Percentiles rank a stretch among this genome's conserved stretches.
Evolutionary conservation across 2,113 vertebrate species (phyloP).

Genomic region (Tupaia chinensis): DNA sequence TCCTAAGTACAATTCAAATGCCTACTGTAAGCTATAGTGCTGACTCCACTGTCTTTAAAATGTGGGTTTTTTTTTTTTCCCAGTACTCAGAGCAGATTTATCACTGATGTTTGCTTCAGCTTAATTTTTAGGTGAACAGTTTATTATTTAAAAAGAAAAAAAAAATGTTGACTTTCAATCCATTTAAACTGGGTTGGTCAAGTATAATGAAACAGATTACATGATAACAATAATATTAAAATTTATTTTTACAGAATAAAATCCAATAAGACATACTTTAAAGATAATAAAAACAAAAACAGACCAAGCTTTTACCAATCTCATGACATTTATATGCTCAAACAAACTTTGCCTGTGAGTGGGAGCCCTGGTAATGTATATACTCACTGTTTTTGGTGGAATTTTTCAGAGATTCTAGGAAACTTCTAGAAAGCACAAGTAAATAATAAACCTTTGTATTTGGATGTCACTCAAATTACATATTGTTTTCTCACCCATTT

Average conservation of each 20-base stretch:
- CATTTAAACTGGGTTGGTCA: slow-evolving; percentile 49
- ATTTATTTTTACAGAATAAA: slow-evolving; percentile 53
- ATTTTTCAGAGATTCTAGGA: neutral
- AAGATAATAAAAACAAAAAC: slow-evolving; percentile 33
- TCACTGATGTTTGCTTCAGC: neutral
- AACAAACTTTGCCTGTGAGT: neutral
- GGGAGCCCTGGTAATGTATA: neutral
- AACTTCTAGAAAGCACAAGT: neutral
- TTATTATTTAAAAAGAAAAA: slow-evolving; percentile 58
- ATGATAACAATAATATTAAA: slow-evolving; percentile 5
- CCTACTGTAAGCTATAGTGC: neutral
- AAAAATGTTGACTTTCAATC: slow-evolving; percentile 31
- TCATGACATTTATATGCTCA: neutral
- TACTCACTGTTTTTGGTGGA: neutral
- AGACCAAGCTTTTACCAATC: slow-evolving; percentile 39
- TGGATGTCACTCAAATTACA: neutral
- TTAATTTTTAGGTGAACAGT: slow-evolving; percentile 40
- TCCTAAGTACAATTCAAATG: neutral
- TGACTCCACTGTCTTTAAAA: neutral
- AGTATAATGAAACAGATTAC: slow-evolving; percentile 59
- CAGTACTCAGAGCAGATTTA: neutral
- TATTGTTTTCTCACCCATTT: neutral
- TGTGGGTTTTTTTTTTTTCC: neutral
- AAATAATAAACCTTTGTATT: neutral
- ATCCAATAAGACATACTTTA: neutral